Conservation (phyloP, 1,140 invertebrate species). For the Zophobas atratus region DNA sequence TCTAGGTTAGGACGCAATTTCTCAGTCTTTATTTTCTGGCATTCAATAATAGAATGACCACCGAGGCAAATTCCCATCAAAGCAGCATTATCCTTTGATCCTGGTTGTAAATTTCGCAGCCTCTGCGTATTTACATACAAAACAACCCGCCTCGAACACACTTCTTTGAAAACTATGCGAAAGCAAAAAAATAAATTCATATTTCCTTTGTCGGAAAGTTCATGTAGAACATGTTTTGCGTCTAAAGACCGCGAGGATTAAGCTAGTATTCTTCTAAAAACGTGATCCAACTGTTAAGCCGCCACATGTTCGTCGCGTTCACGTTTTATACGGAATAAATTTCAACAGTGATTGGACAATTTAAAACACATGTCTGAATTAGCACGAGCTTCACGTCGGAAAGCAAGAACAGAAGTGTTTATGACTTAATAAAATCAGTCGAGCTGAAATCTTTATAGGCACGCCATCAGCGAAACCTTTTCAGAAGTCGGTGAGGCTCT, state of each 20-base stretch:
- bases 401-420: slow-evolving; percentile 19
- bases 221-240: slow-evolving; percentile 49
- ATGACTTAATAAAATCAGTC: slow-evolving; percentile 45
- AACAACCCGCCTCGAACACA: slow-evolving; percentile 13
- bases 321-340: slow-evolving; percentile 36
- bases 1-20: too few relatives aligned
- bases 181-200: slow-evolving; percentile 21
- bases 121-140: background rate
- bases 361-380: slow-evolving; percentile 45
- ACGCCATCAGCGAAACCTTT: slow-evolving; percentile 41
- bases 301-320: slow-evolving; percentile 29
- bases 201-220: slow-evolving; percentile 52
- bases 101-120: background rate
- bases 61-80: background rate
- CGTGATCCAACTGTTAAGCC: slow-evolving; percentile 50
- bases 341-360: slow-evolving; percentile 32
- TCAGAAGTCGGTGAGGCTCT: slow-evolving; percentile 33
- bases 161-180: slow-evolving; percentile 21
- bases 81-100: background rate
- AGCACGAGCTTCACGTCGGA: slow-evolving; percentile 40
- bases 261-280: slow-evolving; percentile 49
- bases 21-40: too few relatives aligned
- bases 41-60: too few relatives aligned
- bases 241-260: slow-evolving; percentile 44
- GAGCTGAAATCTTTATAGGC: slow-evolving; percentile 48